Conservation (phyloP, 2,113 vertebrate genomes). For the Pipa parva region DNA sequence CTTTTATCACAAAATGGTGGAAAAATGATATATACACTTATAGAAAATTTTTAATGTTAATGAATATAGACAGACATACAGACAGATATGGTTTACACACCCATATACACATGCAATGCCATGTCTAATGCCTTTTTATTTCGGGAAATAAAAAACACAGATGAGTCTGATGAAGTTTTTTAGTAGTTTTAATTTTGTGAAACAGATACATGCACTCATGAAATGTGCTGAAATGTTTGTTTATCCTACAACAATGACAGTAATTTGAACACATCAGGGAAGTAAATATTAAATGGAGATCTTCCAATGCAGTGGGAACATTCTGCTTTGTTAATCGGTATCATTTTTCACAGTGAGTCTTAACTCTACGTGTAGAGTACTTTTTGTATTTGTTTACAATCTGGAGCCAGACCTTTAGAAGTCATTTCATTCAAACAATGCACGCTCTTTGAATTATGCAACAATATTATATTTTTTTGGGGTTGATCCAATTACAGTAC, state of each 20-base stretch:
- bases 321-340: slow-evolving; percentile 1
- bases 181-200: no score
- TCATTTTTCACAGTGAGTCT: slow-evolving; percentile 1
- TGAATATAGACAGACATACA: no score
- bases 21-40: no score
- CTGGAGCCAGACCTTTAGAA: background rate
- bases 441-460: slow-evolving; percentile 13
- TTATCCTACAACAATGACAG: background rate
- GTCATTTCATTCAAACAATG: slow-evolving; percentile 3
- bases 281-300: slow-evolving; percentile 10
- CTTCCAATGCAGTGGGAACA: slow-evolving; percentile 1
- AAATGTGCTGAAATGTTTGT: background rate
- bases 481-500: background rate
- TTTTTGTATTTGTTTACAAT: background rate
- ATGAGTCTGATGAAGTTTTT: no score
- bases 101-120: no score
- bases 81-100: no score
- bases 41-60: no score
- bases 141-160: no score
- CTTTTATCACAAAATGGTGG: no score
- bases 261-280: background rate
- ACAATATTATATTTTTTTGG: slow-evolving; percentile 12
- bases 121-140: no score
- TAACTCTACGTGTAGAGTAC: slow-evolving; percentile 1
- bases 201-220: background rate